Evolutionary conservation across 2,113 vertebrate genomes (phyloP).

Genomic region (Chaetodon trifascialis): DNA sequence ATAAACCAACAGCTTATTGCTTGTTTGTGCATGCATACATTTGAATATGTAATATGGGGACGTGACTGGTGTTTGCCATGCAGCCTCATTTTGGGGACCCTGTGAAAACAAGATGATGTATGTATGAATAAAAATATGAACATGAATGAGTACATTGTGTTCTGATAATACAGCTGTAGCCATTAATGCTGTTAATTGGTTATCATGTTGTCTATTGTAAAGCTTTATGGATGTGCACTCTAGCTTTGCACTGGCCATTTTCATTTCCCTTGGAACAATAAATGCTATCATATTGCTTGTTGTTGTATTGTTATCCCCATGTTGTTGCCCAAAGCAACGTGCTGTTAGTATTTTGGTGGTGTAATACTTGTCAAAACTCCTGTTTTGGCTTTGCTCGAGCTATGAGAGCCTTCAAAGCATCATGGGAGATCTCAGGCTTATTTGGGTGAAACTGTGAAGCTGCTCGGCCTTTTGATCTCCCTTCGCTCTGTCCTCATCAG

Average conservation of each 20-base stretch:
- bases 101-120: slow-evolving; percentile 10
- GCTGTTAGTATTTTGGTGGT: neutral
- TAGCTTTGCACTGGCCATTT: slow-evolving; percentile 16
- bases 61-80: slow-evolving; percentile 6
- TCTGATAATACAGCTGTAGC: neutral
- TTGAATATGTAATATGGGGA: slow-evolving; percentile 24
- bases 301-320: slow-evolving; percentile 20
- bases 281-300: slow-evolving; percentile 12
- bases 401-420: slow-evolving; percentile 29
- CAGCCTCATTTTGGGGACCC: neutral
- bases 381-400: slow-evolving; percentile 22
- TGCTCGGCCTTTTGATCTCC: slow-evolving; percentile 45
- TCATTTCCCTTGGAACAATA: slow-evolving; percentile 36
- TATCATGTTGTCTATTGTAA: slow-evolving; percentile 29
- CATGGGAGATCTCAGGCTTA: slow-evolving; percentile 34
- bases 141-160: slow-evolving; percentile 15
- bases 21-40: slow-evolving; percentile 20
- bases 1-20: slow-evolving; percentile 13
- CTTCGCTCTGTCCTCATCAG: slow-evolving; percentile 41
- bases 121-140: slow-evolving; percentile 7
- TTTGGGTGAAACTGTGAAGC: slow-evolving; percentile 39
- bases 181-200: slow-evolving; percentile 37
- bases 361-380: slow-evolving; percentile 13
- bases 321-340: slow-evolving; percentile 21
- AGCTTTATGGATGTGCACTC: slow-evolving; percentile 15